These are phyloP conservation scores for Andrena haemorrhoa DNA, from an alignment of 2,888 invertebrate species.

Conservation along the genomic window DNA sequence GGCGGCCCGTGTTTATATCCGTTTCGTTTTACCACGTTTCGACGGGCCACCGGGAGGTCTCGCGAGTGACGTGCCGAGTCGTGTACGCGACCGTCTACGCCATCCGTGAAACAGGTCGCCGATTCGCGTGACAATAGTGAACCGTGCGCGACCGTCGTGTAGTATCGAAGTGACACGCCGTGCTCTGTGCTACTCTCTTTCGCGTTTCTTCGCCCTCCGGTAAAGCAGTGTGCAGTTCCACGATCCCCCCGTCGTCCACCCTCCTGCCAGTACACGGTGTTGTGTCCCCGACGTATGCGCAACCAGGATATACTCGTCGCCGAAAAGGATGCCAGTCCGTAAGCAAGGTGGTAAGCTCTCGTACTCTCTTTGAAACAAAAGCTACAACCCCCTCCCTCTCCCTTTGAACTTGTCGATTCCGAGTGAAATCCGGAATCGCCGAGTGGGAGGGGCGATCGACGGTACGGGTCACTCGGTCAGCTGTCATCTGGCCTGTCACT, in stretches of 20 bases:
- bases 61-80: conserved; percentile 66
- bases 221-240: conserved; percentile 34
- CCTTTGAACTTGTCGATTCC: conserved; percentile 35
- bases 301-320: conserved; percentile 34
- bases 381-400: neutral
- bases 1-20: conserved; percentile 78
- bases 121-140: conserved; percentile 63
- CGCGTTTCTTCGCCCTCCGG: conserved; percentile 42
- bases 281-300: conserved; percentile 25
- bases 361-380: conserved; percentile 44
- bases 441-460: conserved; percentile 56
- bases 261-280: conserved; percentile 17
- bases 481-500: conserved; percentile 68
- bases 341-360: conserved; percentile 89
- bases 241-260: conserved; percentile 36
- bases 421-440: conserved; percentile 47
- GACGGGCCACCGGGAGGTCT: conserved; percentile 67
- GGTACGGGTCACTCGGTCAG: conserved; percentile 73
- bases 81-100: conserved; percentile 63
- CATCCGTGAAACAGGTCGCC: conserved; percentile 61
- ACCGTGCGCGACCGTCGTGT: conserved; percentile 58
- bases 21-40: conserved; percentile 72
- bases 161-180: conserved; percentile 56
- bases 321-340: conserved; percentile 89
- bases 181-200: conserved; percentile 39